Conservation (phyloP, 2,888 invertebrate genomes). For the Gastrophysa polygoni region DNA sequence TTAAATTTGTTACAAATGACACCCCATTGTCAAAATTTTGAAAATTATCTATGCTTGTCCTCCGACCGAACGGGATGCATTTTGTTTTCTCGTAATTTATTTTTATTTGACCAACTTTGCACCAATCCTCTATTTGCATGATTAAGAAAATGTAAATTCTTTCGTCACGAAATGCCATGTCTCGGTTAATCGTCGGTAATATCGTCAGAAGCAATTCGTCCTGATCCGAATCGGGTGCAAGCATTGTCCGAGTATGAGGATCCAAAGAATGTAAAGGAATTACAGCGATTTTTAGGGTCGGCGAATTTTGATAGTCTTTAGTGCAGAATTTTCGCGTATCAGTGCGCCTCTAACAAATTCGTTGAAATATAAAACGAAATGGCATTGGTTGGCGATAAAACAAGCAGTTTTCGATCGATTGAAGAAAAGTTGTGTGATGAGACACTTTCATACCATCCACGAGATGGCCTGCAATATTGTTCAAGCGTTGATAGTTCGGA, state of each 20-base stretch:
- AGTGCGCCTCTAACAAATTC: conserved; percentile 17
- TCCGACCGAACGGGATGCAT: too few relatives aligned
- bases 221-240: conserved; percentile 29
- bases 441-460: conserved; percentile 19
- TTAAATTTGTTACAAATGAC: too few relatives aligned
- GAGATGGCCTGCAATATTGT: conserved; percentile 1
- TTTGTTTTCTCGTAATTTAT: too few relatives aligned
- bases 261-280: too few relatives aligned
- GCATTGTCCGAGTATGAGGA: conserved; percentile 39
- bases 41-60: too few relatives aligned
- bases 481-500: conserved; percentile 32
- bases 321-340: conserved; percentile 30
- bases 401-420: conserved; percentile 16
- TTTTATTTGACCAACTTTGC: too few relatives aligned
- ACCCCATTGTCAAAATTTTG: too few relatives aligned
- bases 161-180: conserved; percentile 18
- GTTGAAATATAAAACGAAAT: neutral
- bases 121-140: too few relatives aligned
- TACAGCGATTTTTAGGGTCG: conserved; percentile 41
- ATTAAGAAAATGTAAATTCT: conserved; percentile 26
- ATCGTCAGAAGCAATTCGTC: conserved; percentile 15
- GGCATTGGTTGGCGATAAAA: neutral
- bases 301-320: conserved; percentile 33
- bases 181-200: conserved; percentile 25
- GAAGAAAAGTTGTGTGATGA: conserved; percentile 4